phyloP scores from a whole-genome alignment of 2,113 vertebrate species.

The Macquaria australasica region DNA sequence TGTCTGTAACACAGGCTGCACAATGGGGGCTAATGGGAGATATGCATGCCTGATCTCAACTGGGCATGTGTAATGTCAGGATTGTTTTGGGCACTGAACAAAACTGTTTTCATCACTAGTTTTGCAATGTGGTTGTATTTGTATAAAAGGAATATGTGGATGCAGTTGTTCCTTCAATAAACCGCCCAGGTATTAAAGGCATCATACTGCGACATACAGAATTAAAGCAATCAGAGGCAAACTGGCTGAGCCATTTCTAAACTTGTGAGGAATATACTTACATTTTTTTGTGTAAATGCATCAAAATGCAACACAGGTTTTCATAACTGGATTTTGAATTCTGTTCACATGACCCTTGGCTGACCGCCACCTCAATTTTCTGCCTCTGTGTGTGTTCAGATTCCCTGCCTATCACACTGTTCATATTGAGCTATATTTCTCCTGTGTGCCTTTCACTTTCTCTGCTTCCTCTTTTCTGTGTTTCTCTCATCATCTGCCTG shows the following conservation, averaged over 20 bases:
- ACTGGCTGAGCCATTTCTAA: neutral
- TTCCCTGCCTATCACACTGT: slow-evolving; percentile 15
- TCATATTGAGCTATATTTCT: slow-evolving; percentile 25
- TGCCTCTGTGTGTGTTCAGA: slow-evolving; percentile 43
- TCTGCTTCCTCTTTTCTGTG: neutral
- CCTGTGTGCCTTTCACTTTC: neutral
- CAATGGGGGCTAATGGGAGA: slow-evolving; percentile 48
- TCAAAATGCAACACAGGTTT: neutral
- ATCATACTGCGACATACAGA: neutral
- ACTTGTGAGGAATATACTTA: neutral
- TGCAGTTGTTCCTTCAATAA: slow-evolving; percentile 1
- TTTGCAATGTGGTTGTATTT: slow-evolving; percentile 20
- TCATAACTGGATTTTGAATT: slow-evolving; percentile 22
- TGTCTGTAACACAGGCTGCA: slow-evolving; percentile 36
- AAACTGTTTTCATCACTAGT: slow-evolving; percentile 15
- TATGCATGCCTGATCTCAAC: slow-evolving; percentile 48
- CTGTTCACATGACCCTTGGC: slow-evolving; percentile 43
- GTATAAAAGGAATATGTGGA: neutral
- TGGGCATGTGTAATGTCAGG: slow-evolving; percentile 40
- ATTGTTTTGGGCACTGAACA: slow-evolving; percentile 27
- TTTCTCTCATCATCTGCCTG: slow-evolving; percentile 13
- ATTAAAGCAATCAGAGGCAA: neutral
- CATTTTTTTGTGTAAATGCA: neutral
- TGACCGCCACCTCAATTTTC: slow-evolving; percentile 47
- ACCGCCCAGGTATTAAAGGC: neutral